Evolutionary conservation across 2,113 vertebrate species (phyloP), one percentile per base, ranked within the genome.

Genomic region (Neodontobutis hainanensis): DNA sequence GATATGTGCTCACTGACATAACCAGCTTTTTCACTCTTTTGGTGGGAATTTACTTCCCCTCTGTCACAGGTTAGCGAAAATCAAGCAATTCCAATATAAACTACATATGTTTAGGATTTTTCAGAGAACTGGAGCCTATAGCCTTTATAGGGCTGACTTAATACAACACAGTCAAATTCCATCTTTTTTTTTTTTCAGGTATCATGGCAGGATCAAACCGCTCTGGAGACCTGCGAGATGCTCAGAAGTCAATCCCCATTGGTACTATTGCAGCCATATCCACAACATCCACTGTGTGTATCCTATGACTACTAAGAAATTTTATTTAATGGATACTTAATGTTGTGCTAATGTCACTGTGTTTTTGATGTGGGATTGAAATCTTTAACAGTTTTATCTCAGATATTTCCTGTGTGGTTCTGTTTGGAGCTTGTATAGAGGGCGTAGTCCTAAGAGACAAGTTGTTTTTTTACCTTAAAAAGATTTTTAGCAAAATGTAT

Each of bases 131-230:
- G 19, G 19, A 27, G 19, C 19, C 19, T 27, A 27, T 27, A 27
- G 19, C 19, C 3, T 27, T 27, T 27, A 27, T 3, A 27, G 19
- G 19, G 19, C 19, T 27, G 19, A 27, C 19, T 27, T 27, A n/a
- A n/a, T n/a, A n/a, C n/a, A n/a, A n/a, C n/a, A n/a, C n/a, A n/a
- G n/a, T n/a, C n/a, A n/a, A n/a, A n/a, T 27, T 27, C 19, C 19
- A 40, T 1, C 5, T 9, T 10, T 8, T 16, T 4, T 3, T 8
- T 65, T 14, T 27, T 0, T n/a, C 63, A 99, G 97, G 97, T 40
- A 99, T 99, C 83, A 99, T 99, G 97, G 97, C 97, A 0, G 97
- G 97, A 10, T 99, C 97, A 19, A 99, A 99, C 87, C 94, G 97
- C 48, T 99, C 97, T 0, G 97, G 97, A 66, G 97, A 99, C 79